Conservation (phyloP, 2,797 vertebrate species). For the Potorous gilbertii region DNA sequence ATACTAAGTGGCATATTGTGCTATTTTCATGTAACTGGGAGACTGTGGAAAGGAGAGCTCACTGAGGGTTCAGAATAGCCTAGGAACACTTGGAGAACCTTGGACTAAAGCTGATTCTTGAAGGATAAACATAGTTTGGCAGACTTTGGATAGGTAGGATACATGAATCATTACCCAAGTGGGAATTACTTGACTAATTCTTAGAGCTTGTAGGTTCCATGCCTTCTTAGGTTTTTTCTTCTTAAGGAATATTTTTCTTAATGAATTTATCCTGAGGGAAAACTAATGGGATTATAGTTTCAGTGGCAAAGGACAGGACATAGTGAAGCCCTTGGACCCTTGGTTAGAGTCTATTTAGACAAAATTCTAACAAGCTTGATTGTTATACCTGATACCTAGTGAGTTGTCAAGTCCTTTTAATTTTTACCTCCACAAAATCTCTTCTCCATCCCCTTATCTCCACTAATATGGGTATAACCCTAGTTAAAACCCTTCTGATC, state of each 20-base stretch:
- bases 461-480: neutral
- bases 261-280: neutral
- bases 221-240: neutral
- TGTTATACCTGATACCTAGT: neutral
- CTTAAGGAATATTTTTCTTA: neutral
- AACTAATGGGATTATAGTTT: neutral
- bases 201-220: neutral
- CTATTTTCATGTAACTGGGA: neutral
- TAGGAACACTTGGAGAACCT: neutral
- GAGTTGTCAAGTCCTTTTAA: neutral
- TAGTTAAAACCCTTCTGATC: neutral
- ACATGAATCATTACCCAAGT: neutral
- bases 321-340: neutral
- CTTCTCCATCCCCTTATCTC: neutral
- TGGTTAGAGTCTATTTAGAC: neutral
- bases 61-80: neutral
- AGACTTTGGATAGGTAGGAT: neutral
- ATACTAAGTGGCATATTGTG: neutral
- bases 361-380: neutral
- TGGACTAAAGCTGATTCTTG: neutral
- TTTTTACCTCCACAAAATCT: neutral
- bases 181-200: neutral
- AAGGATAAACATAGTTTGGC: neutral
- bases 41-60: neutral
- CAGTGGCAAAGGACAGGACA: neutral